Percentiles rank a stretch among this genome's conserved stretches.
phyloP scores from a whole-genome alignment of 2,113 vertebrate species.

The Calypte anna region DNA sequence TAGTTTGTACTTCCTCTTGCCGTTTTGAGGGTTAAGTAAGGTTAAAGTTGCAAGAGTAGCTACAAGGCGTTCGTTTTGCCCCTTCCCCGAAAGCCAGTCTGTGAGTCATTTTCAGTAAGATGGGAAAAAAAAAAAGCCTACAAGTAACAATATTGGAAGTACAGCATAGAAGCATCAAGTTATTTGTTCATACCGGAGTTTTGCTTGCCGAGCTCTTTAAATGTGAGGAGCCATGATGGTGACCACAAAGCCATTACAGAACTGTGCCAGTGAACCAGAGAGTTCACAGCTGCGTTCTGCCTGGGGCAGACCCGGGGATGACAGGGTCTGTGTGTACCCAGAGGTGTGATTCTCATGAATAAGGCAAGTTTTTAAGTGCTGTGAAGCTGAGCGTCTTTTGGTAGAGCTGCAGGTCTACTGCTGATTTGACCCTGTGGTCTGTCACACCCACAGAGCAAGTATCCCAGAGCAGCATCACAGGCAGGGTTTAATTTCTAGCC shows the following conservation, averaged over 20 bases:
- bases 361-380: not conserved
- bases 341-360: conserved; percentile 46
- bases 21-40: conserved; percentile 51
- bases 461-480: not conserved
- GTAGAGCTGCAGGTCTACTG: not conserved
- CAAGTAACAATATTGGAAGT: not conserved
- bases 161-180: not conserved
- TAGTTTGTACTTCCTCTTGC: conserved; percentile 55
- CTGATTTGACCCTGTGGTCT: not conserved
- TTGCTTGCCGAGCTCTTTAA: not conserved
- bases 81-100: not conserved
- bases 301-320: not conserved
- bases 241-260: conserved; percentile 16
- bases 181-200: not conserved
- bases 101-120: not conserved
- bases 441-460: not conserved
- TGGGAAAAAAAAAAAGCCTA: not conserved
- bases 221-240: not conserved
- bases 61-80: not conserved
- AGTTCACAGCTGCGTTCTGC: not conserved
- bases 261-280: not conserved
- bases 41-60: not conserved
- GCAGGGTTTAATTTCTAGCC: not conserved
- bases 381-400: not conserved
- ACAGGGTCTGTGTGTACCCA: not conserved